Evolutionary conservation across 1,140 invertebrate genomes (phyloP).

Genomic region (Drosophila simulans): DNA sequence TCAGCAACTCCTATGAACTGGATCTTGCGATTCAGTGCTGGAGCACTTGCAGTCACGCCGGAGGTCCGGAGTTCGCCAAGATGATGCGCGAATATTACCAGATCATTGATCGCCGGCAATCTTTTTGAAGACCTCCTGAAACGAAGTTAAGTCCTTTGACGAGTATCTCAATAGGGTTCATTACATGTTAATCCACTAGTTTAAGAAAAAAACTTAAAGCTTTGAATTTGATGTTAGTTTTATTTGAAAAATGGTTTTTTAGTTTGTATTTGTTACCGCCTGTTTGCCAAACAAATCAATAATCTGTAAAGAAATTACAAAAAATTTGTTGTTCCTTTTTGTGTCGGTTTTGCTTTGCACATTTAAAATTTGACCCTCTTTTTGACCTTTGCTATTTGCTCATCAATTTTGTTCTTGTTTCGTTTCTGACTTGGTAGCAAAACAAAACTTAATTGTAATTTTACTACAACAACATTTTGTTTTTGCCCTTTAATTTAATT

Average conservation of each 20-base stretch:
- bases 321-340: slow-evolving; percentile 47
- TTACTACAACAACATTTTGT: slow-evolving; percentile 80
- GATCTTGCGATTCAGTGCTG: slow-evolving; percentile 27
- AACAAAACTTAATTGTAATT: slow-evolving; percentile 84
- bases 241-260: slow-evolving; percentile 73
- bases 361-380: slow-evolving; percentile 74
- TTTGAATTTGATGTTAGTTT: slow-evolving; percentile 63
- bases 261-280: slow-evolving; percentile 62
- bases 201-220: background rate
- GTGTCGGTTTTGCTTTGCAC: slow-evolving; percentile 49
- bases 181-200: background rate
- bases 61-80: slow-evolving; percentile 25
- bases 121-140: background rate
- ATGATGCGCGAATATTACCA: slow-evolving; percentile 11
- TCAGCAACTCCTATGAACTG: slow-evolving; percentile 17
- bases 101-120: background rate
- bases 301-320: slow-evolving; percentile 78
- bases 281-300: slow-evolving; percentile 67
- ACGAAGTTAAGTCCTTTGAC: background rate
- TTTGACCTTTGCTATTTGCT: slow-evolving; percentile 62
- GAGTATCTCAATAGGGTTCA: background rate
- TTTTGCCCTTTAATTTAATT: slow-evolving; percentile 74
- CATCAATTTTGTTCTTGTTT: slow-evolving; percentile 44
- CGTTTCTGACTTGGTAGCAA: slow-evolving; percentile 60
- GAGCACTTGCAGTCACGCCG: slow-evolving; percentile 34